phyloP scores from a whole-genome alignment of 1,140 invertebrate species.

The Araneus ventricosus region DNA sequence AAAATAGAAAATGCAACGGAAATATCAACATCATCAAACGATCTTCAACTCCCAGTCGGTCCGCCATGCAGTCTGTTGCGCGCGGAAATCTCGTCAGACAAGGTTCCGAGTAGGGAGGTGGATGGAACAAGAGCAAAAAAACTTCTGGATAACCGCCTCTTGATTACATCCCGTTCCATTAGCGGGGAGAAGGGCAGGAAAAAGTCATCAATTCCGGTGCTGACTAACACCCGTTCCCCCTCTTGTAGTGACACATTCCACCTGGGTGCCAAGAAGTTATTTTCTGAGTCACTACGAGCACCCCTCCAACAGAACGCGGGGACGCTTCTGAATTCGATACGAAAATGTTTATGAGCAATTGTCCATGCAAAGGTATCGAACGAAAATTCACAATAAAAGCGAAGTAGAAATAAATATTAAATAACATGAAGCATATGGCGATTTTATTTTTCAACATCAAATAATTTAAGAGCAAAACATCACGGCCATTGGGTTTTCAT shows the following conservation, averaged over 20 bases:
- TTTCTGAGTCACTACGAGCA: constrained; percentile 58
- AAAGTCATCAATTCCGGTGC: constrained; percentile 67
- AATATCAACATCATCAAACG: neutral
- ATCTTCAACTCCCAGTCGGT: neutral
- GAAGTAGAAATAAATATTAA: too few relatives aligned
- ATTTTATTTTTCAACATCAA: too few relatives aligned
- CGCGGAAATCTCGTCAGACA: neutral
- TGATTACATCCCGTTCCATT: constrained; percentile 64
- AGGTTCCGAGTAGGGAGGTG: constrained; percentile 5
- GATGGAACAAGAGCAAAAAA: neutral
- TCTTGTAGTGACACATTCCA: constrained; percentile 64
- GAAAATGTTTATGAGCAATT: neutral
- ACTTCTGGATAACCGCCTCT: constrained; percentile 23
- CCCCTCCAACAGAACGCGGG: neutral
- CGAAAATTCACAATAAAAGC: neutral
- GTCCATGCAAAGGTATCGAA: too few relatives aligned
- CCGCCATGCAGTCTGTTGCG: constrained; percentile 43
- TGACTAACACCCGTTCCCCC: constrained; percentile 60
- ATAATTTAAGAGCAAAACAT: too few relatives aligned
- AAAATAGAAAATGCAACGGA: neutral
- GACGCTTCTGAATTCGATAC: neutral
- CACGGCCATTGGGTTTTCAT: too few relatives aligned
- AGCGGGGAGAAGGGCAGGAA: neutral
- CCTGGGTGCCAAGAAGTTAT: constrained; percentile 69
- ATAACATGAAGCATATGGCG: too few relatives aligned